These are phyloP conservation scores for Peromyscus attwateri DNA, from an alignment of 2,797 vertebrate genomes.

Conservation along the genomic window DNA sequence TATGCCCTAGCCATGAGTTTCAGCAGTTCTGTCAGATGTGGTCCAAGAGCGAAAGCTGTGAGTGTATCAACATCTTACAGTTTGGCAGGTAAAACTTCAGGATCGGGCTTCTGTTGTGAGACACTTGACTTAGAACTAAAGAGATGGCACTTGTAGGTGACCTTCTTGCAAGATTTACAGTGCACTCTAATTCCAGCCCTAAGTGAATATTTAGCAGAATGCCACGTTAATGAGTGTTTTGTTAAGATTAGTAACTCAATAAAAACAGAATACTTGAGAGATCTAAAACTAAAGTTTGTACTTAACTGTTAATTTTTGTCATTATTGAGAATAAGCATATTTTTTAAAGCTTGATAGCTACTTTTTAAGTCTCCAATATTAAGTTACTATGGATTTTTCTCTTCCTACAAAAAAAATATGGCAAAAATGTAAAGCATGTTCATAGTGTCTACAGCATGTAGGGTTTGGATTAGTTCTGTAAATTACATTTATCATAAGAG, in stretches of 20 bases:
- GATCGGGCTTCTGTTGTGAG: conserved; percentile 85
- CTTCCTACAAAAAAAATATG: not conserved
- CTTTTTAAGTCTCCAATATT: not conserved
- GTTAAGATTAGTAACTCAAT: conserved; percentile 80
- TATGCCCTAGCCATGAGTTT: conserved; percentile 78
- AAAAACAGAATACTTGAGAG: conserved; percentile 79
- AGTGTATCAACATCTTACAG: conserved; percentile 86
- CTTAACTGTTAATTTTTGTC: conserved; percentile 17
- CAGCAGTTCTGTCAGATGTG: conserved; percentile 79
- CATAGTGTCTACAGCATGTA: not conserved
- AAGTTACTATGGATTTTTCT: not conserved
- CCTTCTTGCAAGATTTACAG: conserved; percentile 82
- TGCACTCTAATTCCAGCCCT: conserved; percentile 82
- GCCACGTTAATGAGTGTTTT: conserved; percentile 76
- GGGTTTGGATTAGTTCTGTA: conserved; percentile 25
- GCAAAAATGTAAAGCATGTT: not conserved
- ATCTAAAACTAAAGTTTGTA: conserved; percentile 54
- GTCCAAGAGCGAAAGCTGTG: conserved; percentile 80
- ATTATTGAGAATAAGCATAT: conserved; percentile 7
- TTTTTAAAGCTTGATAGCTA: not conserved
- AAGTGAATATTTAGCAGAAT: conserved; percentile 85
- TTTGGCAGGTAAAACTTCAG: conserved; percentile 85
- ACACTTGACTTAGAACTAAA: conserved; percentile 83
- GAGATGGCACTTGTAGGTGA: conserved; percentile 81
- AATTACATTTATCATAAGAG: not conserved